A percentile compares a stretch with the other conserved stretches of the same genome.
phyloP scores from a whole-genome alignment of 2,888 invertebrate species.

The Fragum whitleyi region DNA sequence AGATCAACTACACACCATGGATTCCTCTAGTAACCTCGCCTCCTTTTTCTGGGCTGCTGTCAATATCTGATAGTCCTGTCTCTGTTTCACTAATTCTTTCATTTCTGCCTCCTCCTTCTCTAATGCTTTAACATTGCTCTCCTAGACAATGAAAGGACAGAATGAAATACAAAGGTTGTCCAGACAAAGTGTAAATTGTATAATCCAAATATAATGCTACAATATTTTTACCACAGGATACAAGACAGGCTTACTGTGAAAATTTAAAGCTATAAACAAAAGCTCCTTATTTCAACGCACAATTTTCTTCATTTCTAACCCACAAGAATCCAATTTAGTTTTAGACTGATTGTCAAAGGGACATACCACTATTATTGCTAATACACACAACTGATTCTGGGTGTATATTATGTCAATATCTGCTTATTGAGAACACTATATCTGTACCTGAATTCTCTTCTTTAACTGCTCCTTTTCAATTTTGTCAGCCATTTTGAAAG shows the following conservation, averaged over 20 bases:
- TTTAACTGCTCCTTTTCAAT: conserved; percentile 70
- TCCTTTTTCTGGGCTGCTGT: conserved; percentile 71
- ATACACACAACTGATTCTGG: too few species aligned
- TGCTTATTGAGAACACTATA: too few species aligned
- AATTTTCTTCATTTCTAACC: too few species aligned
- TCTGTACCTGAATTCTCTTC: conserved; percentile 73
- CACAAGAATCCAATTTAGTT: too few species aligned
- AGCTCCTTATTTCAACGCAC: too few species aligned
- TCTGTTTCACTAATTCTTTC: conserved; percentile 61
- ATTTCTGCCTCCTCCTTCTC: conserved; percentile 71
- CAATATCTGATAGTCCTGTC: conserved; percentile 62
- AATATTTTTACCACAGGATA: too few species aligned
- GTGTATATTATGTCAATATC: too few species aligned
- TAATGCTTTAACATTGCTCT: conserved; percentile 65
- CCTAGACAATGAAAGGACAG: conserved; percentile 63
- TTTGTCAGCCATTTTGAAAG: conserved; percentile 68
- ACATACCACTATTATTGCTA: too few species aligned
- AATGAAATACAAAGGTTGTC: background rate
- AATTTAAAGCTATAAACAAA: too few species aligned
- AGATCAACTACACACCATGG: conserved; percentile 1
- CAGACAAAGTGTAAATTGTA: background rate
- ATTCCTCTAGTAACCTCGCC: conserved; percentile 18
- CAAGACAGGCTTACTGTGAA: too few species aligned
- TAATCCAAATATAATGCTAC: background rate
- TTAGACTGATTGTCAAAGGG: too few species aligned